Evolutionary conservation across 2,113 vertebrate genomes (phyloP).

Genomic region (Butorides virescens): DNA sequence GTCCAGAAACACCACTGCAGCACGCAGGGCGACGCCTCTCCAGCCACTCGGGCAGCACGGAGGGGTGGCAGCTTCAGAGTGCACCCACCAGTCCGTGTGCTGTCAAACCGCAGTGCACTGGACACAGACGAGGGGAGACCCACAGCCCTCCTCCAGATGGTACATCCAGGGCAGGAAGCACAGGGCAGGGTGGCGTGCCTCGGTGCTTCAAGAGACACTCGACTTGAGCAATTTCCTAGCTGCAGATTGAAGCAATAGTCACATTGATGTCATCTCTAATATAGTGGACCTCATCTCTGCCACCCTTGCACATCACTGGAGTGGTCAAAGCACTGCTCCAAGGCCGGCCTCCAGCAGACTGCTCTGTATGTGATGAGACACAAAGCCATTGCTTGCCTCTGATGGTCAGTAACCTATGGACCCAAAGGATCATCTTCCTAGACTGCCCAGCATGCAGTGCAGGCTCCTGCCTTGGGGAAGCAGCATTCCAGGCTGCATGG

Average conservation of each 20-base stretch:
- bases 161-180: not conserved
- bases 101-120: not conserved
- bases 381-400: constrained; percentile 37
- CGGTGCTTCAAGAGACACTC: not conserved
- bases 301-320: not conserved
- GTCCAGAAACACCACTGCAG: not conserved
- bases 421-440: not conserved
- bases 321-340: not conserved
- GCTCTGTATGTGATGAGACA: not conserved
- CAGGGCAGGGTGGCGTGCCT: not conserved
- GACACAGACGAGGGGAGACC: not conserved
- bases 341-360: not conserved
- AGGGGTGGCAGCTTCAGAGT: not conserved
- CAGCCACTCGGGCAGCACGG: accelerated
- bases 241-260: constrained; percentile 1
- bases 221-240: not conserved
- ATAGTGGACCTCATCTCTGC: not conserved
- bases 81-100: not conserved
- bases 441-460: not conserved
- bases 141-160: accelerated
- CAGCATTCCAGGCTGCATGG: constrained; percentile 61
- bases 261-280: not conserved
- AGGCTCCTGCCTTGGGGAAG: constrained; percentile 1
- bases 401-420: not conserved
- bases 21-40: accelerated